Evolutionary conservation across 23 tunicate genomes (phyloP).

Genomic region (Styela clava): DNA sequence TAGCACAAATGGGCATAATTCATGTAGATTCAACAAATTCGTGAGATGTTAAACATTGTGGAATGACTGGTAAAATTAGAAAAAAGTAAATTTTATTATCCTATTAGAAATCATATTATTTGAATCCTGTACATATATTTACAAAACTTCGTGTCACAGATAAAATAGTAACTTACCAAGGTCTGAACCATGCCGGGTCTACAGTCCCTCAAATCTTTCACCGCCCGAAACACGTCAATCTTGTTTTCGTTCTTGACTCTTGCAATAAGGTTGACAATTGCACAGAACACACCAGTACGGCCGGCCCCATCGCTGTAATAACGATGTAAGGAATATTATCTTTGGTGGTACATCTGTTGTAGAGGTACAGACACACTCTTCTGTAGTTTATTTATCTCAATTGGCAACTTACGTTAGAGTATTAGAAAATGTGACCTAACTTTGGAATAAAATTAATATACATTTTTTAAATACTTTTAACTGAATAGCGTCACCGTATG

Average conservation of each 20-base stretch:
- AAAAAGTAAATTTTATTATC: no score
- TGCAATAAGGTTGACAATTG: slow-evolving; percentile 20
- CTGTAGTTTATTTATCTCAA: neutral
- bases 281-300: slow-evolving; percentile 36
- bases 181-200: slow-evolving; percentile 43
- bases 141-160: neutral
- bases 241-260: slow-evolving; percentile 16
- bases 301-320: slow-evolving; percentile 34
- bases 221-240: slow-evolving; percentile 33
- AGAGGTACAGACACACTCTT: neutral
- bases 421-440: no score
- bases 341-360: neutral
- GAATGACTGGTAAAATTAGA: no score
- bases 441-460: no score
- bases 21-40: no score
- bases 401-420: no score
- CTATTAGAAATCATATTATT: no score
- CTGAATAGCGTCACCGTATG: neutral
- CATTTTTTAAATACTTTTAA: no score
- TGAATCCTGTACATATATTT: neutral
- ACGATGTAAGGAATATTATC: neutral
- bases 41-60: neutral
- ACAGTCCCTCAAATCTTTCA: slow-evolving; percentile 34
- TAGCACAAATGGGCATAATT: neutral
- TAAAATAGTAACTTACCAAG: slow-evolving; percentile 14